Base-by-base conservation (phyloP, 1,140 invertebrate species). In the Ceratosolen fusciceps region DNA sequence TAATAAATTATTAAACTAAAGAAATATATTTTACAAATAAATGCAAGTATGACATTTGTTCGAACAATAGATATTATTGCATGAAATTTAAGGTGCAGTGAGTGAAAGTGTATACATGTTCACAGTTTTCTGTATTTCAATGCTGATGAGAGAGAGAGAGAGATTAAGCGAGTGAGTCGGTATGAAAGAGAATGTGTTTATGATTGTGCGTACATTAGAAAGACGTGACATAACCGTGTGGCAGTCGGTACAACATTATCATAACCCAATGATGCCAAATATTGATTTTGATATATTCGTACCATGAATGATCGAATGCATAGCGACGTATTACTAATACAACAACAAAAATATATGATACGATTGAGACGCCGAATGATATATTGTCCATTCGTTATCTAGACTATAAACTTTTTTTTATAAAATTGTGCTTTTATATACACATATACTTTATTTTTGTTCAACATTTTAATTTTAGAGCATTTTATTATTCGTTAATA, bases 261-360 rank as follows among this genome's bases (percentile, higher is more conserved):
- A 89, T 89, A 90, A 90, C 88, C 88, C 84, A 89, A 84, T 88
- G 87, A 89, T 86, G 88, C 87, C 86, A 89, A 90, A 90, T 90
- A 90, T 90, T 90, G 89, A 90, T 90, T 90, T 88, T 90, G 87
- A 89, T 88, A 87, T 85, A 85, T 87, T 87, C 86, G 88, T 85
- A 86, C 86, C 86, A 88, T 87, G 83, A 85, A 80, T 79, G 83
- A 82, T 85, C 85, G 86, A 86, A 85, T 83, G 80, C 80, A 68
- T 70, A 65, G 49, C 34, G 26, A 81, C 72, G 77, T 72, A 58
- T 21, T 19, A 49, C 74, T 67, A 70, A 77, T 54, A 70, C 62
- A 56, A 77, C 74, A 34, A 37, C 34, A 34, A 56, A 70, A 70
- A 68, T 31, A 56, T 29, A 70, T 34, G 65, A 52, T 10, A n/a